Evolutionary conservation across 64 coral and sea anemone genomes (phyloP), one percentile per base, ranked within the genome.

Genomic region (Anthopleura sola): DNA sequence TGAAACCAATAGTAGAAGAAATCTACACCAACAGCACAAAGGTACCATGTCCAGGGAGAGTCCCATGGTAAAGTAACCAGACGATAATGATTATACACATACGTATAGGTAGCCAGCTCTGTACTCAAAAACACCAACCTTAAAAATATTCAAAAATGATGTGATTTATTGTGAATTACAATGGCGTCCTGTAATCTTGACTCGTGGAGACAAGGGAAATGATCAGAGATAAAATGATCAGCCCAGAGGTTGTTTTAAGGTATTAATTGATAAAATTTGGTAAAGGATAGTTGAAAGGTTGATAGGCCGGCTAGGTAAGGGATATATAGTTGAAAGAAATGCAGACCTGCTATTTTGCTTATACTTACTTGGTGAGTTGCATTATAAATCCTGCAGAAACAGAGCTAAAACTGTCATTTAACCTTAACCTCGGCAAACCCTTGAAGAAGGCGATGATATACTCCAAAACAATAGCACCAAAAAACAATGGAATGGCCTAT

Each of bases 1-100:
- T 97, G 95, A 81, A 93, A 91, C 85, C 91, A 88, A 49, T 97
- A 97, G 49, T 90, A 97, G 36, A 85, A 34, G 68, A 97, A 93
- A 84, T 97, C 95, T 21, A 97, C 88, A 24, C 87, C 87, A 33
- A 97, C 16, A 38, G 93, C 93, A 60, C 91, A 93, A 34, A 93
- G 7, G 62, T 88, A 97, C 95, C 95, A 97, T 11, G 95, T 97
- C 74, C 80, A 87, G 17, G 95, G 88, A 10, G 76, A 71, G 29
- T 93, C 91, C 95, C 88, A 93, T 11, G 82, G 91, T 28, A 97
- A 60, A 11, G 66, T 62, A 17, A 87, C 47, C 40, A 97, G 62
- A 16, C 86, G 37, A 40, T 78, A 97, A 68, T 97, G 78, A 33
- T 84, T 71, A 40, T 93, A 93, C 34, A 97, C 29, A 74, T 81